Base-by-base conservation (phyloP, 2,888 invertebrate genomes). In the Eledone cirrhosa region DNA sequence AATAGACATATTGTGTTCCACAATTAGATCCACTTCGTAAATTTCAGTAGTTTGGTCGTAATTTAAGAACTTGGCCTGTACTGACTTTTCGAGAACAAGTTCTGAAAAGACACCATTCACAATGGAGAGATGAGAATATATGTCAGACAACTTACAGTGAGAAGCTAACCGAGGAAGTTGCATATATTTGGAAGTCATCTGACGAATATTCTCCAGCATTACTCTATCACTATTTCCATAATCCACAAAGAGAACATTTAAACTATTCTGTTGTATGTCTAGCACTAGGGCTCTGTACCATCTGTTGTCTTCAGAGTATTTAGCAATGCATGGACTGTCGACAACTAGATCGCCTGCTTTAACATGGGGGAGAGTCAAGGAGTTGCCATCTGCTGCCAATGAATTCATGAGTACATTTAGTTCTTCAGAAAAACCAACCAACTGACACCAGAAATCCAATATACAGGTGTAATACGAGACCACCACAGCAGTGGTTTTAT, bases 181-280 rank as follows among this genome's bases (percentile, higher is more conserved):
- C 1, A 85, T 77, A 67, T 87, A 83, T 24, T 87, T 81, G 1
- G 82, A 77, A 33, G 82, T 80, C 33, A 89, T 76, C 14, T 80
- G 79, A 79, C 86, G 84, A 16, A 89, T 75, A 63, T 83, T 84
- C 24, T 80, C 74, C 27, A 80, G 81, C 1, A 82, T 78, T 19
- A 85, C 84, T 16, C 81, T 80, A 24, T 87, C 86, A 16, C 83
- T 81, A 63, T 89, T 89, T 14, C 90, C 90, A 83, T 88, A 90
- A 82, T 90, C 90, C 27, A 90, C 87, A 84, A 88, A 90, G 33
- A 84, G 85, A 8, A 90, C 88, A 74, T 84, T 82, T 19, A 84
- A 81, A 76, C 79, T 82, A 27, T 81, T 67, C 31, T 78, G 83
- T 3, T 82, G 75, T 1, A 82, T 77, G 24, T 81, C 80, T n/a